Evolutionary conservation across 2,797 vertebrate species (phyloP), one percentile per base, ranked within the genome.

Genomic region (Lithobates pipiens): DNA sequence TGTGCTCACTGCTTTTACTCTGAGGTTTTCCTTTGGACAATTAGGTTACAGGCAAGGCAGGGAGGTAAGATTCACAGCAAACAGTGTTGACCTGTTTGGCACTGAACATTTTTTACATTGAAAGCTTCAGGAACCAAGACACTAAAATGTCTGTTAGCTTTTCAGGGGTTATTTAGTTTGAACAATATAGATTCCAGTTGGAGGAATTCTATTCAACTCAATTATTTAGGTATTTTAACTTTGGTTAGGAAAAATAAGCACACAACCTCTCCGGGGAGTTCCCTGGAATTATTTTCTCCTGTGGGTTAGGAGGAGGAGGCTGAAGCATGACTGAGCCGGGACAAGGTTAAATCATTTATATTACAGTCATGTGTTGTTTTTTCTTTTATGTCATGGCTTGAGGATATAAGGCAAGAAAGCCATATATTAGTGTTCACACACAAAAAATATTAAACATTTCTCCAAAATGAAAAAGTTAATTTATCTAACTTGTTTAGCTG

Each of bases 211-310:
- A 46, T 80, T 79, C 77, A 54, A 73, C 77, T 68, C 71, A 78
- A 74, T 74, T 85, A 71, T 69, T 76, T 76, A 54, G 50, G 76
- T 68, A 69, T 83, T 68, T 79, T 42, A 75, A 69, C n/a, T 69
- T 68, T 15, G 13, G 57, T 61, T 44, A 57, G 77, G 44, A 74
- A 79, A 83, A 83, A 87, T 79, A 87, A 87, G 75, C 76, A n/a
- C 23, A 18, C 1, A 11, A 42, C 29, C 44, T 68, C 85, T 69
- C 80, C 29, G 3, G 54, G 80, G 76, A 83, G 29, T 46, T n/a
- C 27, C 69, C 61, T 69, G 39, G 70, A 80, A 68, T 73, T 36
- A n/a, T 27, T 75, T 23, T 68, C 50, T 54, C 44, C 72, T 80
- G 32, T 2, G 27, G 84, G 44, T 80, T 80, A 76, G 27, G 16